Base-by-base conservation (phyloP, 2,888 invertebrate genomes). In the Ennomos fuscantarius region DNA sequence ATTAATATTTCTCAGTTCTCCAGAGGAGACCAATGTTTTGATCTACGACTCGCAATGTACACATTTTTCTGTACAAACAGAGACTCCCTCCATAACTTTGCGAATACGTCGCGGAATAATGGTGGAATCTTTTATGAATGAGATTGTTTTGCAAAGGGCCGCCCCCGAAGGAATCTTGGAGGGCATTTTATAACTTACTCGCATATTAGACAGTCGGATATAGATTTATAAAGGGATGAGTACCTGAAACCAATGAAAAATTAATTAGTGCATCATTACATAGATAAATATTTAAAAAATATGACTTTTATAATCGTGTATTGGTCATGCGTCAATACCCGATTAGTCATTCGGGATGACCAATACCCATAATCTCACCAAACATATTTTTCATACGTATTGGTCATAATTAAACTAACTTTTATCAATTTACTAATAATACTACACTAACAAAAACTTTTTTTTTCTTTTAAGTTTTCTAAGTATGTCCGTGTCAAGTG, bases 1-100 rank as follows among this genome's bases (percentile, higher is more conserved):
- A 87, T 87, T 88, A 87, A 88, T 88, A 87, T 85, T 84, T 81
- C 73, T 68, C 70, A 64, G 66, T 82, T 77, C 81, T 63, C 70
- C 83, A 79, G 82, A 83, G 70, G 64, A 72, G 77, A 80, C 82
- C 85, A 79, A 81, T 82, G 84, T 87, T 87, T 87, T 86, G 87
- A 89, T 87, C 82, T 85, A 82, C 81, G 80, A 78, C 79, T 80
- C 77, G 69, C 74, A 78, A 77, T 82, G 81, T 75, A 85, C 76
- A 79, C 70, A 80, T 79, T 82, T 82, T 78, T 79, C 79, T 77
- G 63, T 72, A 72, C 72, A 79, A 80, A 78, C 75, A 76, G 69
- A 82, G 78, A 79, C 83, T 80, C 77, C 74, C 77, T 75, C 69
- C 72, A 79, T 81, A 82, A 81, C 79, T 86, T 83, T 81, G 76